Evolutionary conservation across 2,797 vertebrate species (phyloP), one percentile per base, ranked within the genome.

Genomic region (Lacerta bilineata): DNA sequence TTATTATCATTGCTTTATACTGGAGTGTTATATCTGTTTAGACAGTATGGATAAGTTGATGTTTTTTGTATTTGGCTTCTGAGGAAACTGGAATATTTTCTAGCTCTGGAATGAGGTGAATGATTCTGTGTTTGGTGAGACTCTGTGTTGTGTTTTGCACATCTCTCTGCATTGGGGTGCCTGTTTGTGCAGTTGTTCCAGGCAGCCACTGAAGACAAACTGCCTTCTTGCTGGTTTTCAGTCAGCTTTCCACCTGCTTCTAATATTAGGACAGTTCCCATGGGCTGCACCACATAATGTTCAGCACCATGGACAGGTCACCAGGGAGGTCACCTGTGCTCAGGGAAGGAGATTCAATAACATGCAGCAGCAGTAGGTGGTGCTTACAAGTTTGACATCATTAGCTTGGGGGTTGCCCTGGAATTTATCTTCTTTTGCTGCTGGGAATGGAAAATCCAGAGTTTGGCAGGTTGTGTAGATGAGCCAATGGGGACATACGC

Each of bases 291-390:
- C 33, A 23, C 61, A 46, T 43, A 7, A 46, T 27, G n/a, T 90
- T 96, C 95, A 96, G 95, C 93, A 96, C 95, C 95, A 94, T 84
- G 95, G 95, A 95, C 95, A 96, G 95, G 87, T 86, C 93, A 86
- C 23, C 50, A 11, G 75, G 89, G 91, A 91, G 92, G 94, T 91
- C 90, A 91, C 87, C 90, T 88, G 66, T 18, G 10, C 66, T 41
- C 23, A 39, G n/a, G 86, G 83, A 89, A 46, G 23, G 80, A 84
- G 86, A 79, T 59, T 86, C 86, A n/a, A 8, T 84, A 50, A 81
- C 15, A 41, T 50, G 29, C 15, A 7, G 43, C 83, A 46, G 59
- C 83, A 46, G 59, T 17, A 88, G 82, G 88, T 87, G 81, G 79
- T 75, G 87, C 39, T 41, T 78, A 68, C 29, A 86, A 74, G n/a